phyloP scores from a whole-genome alignment of 2,113 vertebrate species.

The Willisornis vidua region DNA sequence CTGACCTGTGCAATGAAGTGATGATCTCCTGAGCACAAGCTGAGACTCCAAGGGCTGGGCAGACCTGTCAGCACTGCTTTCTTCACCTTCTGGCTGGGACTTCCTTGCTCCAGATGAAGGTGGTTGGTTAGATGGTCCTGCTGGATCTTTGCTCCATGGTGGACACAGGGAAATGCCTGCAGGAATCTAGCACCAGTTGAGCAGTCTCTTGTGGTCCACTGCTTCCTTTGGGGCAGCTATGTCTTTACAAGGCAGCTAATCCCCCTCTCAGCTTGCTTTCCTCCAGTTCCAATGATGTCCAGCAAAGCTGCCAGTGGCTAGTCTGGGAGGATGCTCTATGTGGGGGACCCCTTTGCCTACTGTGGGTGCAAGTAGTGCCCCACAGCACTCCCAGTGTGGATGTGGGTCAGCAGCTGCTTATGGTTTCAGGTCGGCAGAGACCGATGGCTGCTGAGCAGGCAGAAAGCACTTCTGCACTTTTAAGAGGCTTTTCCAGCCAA shows the following conservation, averaged over 20 bases:
- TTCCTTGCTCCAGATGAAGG: rapidly evolving
- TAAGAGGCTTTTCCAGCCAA: slow-evolving; percentile 72
- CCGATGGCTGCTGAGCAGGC: slow-evolving; percentile 12
- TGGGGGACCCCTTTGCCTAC: neutral
- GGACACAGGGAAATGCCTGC: neutral
- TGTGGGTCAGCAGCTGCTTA: slow-evolving; percentile 63
- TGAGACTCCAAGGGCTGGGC: neutral
- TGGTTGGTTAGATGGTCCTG: neutral
- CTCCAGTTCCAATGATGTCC: neutral
- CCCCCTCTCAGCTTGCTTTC: neutral
- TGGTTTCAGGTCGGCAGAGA: slow-evolving; percentile 28
- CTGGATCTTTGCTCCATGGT: slow-evolving; percentile 30
- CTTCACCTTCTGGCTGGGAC: neutral
- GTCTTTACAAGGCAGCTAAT: neutral
- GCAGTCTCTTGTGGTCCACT: neutral
- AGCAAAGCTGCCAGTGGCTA: neutral
- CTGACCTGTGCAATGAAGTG: neutral
- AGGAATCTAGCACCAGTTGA: neutral
- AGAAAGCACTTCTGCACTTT: slow-evolving; percentile 66
- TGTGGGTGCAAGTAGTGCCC: neutral
- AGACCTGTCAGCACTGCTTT: rapidly evolving
- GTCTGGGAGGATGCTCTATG: rapidly evolving
- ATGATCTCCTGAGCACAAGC: neutral
- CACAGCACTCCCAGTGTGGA: neutral
- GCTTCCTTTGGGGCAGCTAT: neutral